Base-by-base conservation (phyloP, 2,113 vertebrate genomes). In the Aramus guarauna region DNA sequence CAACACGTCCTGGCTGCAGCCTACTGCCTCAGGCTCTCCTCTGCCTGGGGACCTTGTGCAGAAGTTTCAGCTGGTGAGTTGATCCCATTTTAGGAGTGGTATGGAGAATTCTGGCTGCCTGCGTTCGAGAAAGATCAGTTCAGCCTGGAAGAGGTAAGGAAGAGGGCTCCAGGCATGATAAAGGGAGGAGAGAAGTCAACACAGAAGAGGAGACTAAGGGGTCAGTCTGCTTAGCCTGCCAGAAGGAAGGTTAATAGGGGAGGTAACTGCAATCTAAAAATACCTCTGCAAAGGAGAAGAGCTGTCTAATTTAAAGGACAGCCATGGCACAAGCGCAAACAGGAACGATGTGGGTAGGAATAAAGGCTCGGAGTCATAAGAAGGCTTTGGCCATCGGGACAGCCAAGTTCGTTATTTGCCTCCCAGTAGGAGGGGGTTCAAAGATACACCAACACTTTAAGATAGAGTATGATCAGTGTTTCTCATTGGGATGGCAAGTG, bases 301-400 rank as follows among this genome's bases (percentile, higher is more conserved):
- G 55, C 64, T 76, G n/a, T 36, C 56, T 34, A 11, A 48, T 16
- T 45, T 19, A 2, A 43, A 58, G 80, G 59, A 73, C 15, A 60
- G 14, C 14, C 68, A 16, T 0, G 2, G 67, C 34, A 56, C 63
- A 12, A n/a, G 41, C 0, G 0, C 47, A 67, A 24, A 3, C 0
- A 0, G 53, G 37, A 39, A 10, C 4, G 23, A 5, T 6, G 53
- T 4, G 12, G 80, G 63, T 22, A 62, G 41, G n/a, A 71, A 24
- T 2, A 6, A 13, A 15, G 73, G 29, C 41, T 87, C 30, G 48
- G 47, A 29, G 21, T 6, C 5, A 1, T 0, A 32, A 29, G 39
- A 29, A 41, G 43, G 16, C 48, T 63, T 63, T 37, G 53, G 41
- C 64, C 22, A 17, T 6, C 3, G 1, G 24, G 26, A 58, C 24